Evolutionary conservation across 2,113 vertebrate species (phyloP).

Genomic region (Heterotis niloticus): DNA sequence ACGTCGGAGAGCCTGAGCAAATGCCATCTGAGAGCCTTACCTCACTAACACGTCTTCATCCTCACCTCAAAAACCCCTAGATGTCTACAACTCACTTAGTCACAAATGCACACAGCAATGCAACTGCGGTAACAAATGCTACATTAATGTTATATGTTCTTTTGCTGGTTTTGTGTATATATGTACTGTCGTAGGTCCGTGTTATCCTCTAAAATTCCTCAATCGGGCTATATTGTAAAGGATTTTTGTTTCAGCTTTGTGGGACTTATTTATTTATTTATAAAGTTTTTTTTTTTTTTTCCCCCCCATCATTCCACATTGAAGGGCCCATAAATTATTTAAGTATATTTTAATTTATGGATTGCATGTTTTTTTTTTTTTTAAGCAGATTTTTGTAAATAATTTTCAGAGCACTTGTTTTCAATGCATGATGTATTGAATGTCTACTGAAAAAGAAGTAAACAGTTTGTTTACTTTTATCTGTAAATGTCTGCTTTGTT

Average conservation of each 20-base stretch:
- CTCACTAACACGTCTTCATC: slow-evolving; percentile 32
- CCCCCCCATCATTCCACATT: slow-evolving; percentile 67
- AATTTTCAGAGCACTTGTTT: slow-evolving; percentile 60
- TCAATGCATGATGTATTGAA: slow-evolving; percentile 59
- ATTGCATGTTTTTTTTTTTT: slow-evolving; percentile 40
- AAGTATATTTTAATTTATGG: slow-evolving; percentile 62
- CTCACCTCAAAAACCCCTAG: slow-evolving; percentile 33
- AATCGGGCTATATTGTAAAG: slow-evolving; percentile 56
- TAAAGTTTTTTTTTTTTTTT: slow-evolving; percentile 60
- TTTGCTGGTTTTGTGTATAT: slow-evolving; percentile 41
- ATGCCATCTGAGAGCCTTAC: slow-evolving; percentile 37
- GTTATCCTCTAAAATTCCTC: slow-evolving; percentile 55
- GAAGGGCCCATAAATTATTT: slow-evolving; percentile 64
- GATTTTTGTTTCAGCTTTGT: slow-evolving; percentile 57
- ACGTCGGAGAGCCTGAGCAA: slow-evolving; percentile 45
- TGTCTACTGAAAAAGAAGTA: slow-evolving; percentile 56
- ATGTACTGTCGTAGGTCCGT: slow-evolving; percentile 31
- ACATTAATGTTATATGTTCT: slow-evolving; percentile 59
- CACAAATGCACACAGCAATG: slow-evolving; percentile 76
- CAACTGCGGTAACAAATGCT: slow-evolving; percentile 52
- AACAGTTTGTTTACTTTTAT: slow-evolving; percentile 26
- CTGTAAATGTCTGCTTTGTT: slow-evolving; percentile 44
- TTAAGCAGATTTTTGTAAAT: slow-evolving; percentile 62
- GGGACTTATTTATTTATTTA: slow-evolving; percentile 94
- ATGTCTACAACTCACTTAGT: slow-evolving; percentile 47